Conservation (phyloP, 1,140 invertebrate genomes). For the Bombus superbus region DNA sequence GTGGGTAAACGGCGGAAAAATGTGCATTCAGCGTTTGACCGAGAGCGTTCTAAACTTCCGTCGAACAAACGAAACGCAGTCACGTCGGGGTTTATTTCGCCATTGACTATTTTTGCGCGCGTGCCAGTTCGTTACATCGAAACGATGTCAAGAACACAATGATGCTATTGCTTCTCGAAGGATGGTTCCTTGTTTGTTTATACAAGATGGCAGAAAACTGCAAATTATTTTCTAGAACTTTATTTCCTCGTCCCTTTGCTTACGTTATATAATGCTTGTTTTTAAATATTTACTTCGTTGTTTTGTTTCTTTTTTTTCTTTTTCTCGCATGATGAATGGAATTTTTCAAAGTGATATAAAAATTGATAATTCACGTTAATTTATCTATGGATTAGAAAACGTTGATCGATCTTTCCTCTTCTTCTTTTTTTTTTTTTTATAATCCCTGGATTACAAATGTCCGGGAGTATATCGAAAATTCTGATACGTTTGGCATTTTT, state of each 20-base stretch:
- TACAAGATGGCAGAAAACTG: background rate
- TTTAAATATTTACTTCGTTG: background rate
- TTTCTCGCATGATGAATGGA: background rate
- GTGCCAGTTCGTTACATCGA: background rate
- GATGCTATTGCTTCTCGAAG: background rate
- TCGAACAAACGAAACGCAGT: background rate
- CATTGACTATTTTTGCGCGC: slow-evolving; percentile 17
- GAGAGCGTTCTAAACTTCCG: background rate
- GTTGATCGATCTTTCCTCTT: background rate
- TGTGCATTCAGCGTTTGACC: no score
- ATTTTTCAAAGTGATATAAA: background rate
- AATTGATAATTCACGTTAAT: background rate
- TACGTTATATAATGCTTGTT: background rate
- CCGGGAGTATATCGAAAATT: no score
- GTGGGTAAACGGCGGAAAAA: no score
- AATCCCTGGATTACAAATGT: background rate
- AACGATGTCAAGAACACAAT: slow-evolving; percentile 27
- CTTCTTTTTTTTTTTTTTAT: background rate
- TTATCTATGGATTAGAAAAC: background rate
- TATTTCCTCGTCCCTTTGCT: background rate
- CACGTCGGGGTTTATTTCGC: background rate
- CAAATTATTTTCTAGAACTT: background rate
- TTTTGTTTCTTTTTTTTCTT: background rate
- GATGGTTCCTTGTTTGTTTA: background rate
- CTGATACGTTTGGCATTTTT: background rate